Percentiles rank a stretch among this genome's conserved stretches.
These are phyloP conservation scores for Pongo abelii DNA, from an alignment of 2,113 vertebrate species.

Conservation along the genomic window DNA sequence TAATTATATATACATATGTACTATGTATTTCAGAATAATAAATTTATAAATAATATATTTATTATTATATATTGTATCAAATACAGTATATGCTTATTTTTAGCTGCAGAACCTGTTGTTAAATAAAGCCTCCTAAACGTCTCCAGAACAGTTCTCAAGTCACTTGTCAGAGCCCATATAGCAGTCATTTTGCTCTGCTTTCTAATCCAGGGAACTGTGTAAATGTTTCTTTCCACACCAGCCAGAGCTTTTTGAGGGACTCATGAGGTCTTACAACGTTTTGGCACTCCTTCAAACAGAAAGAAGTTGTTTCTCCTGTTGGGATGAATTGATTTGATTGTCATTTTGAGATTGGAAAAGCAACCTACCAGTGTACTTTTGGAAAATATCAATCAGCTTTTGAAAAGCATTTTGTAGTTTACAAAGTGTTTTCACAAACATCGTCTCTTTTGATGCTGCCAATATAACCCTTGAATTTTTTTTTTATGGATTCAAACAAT, in stretches of 20 bases:
- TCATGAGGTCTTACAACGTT: neutral
- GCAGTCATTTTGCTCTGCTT: neutral
- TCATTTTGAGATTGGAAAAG: slow-evolving; percentile 3
- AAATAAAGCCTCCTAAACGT: neutral
- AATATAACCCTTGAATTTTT: neutral
- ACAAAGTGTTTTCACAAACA: neutral
- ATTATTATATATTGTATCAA: neutral
- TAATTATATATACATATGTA: neutral
- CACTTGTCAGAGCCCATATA: neutral
- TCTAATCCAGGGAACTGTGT: neutral
- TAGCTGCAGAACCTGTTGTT: neutral
- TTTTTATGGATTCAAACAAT: neutral
- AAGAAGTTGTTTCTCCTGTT: neutral
- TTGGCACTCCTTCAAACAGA: neutral
- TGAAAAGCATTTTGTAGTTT: neutral
- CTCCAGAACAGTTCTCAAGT: neutral
- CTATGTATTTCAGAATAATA: neutral
- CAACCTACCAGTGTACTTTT: neutral
- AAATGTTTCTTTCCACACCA: neutral
- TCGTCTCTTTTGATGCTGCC: neutral
- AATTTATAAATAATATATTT: neutral
- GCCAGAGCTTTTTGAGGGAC: neutral
- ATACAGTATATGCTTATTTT: neutral
- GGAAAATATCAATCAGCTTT: neutral
- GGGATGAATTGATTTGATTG: neutral